Evolutionary conservation across 2,888 invertebrate genomes (phyloP), one percentile per base, ranked within the genome.

Genomic region (Vesta saturnalis): DNA sequence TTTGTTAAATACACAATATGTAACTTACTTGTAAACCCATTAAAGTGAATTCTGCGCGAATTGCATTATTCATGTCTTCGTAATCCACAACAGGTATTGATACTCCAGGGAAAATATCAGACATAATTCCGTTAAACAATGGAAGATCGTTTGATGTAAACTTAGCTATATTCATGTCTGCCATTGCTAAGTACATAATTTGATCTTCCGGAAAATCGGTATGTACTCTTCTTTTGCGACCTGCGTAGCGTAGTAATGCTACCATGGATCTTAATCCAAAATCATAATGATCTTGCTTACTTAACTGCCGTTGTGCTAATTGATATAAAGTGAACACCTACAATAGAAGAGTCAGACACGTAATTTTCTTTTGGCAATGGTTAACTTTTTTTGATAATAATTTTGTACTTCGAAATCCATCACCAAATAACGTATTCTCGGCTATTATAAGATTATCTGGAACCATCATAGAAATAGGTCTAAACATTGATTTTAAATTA

Each of bases 391-490:
- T 39, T 3, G 94, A 92, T 43, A 93, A 87, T 12, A 86, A 74
- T 77, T 91, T 89, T 8, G 94, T 93, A 73, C 92, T 91, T 58
- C 89, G 89, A 79, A 96, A 96, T 0, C 96, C 96, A 83, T 96
- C 95, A 21, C 94, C 94, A 84, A 95, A 95, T 1, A 96, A 85
- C 16, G 92, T 91, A 80, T 95, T 95, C 83, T 96, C 96, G 0
- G 95, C 94, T 72, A 96, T 96, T 73, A 94, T 92, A 54, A 90
- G 89, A 58, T 91, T 94, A 80, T 96, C 96, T 0, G 96, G 96
- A 0, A 94, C 83, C 83, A 95, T 94, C 95, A 96, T 95, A 0
- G 95, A 92, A 72, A 96, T 95, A 0, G 96, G 95, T n/a, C 96
- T 87, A 83, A 96, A 96, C 95, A 96, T 94, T 0, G 95, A 94